Conservation (phyloP, 2,888 invertebrate species). For the Rhagonycha lutea region DNA sequence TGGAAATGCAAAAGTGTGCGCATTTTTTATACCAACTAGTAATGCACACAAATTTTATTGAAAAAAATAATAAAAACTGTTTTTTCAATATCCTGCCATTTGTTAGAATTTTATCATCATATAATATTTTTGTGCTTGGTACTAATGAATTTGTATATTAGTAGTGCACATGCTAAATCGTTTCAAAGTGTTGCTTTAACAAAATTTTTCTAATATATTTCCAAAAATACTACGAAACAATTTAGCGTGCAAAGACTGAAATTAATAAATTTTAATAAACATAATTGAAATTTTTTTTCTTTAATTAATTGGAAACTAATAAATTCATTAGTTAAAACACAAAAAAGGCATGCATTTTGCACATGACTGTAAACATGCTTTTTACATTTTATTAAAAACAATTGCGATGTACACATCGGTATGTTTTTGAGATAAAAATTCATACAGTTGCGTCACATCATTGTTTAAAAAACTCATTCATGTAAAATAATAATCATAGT, state of each 20-base stretch:
- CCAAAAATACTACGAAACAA: neutral
- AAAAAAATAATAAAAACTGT: conserved; percentile 37
- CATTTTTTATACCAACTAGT: conserved; percentile 32
- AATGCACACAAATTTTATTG: conserved; percentile 39
- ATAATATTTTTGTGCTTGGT: conserved; percentile 32
- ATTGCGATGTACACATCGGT: conserved; percentile 37
- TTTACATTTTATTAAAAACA: conserved; percentile 51
- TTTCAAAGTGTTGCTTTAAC: neutral
- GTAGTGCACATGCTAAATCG: neutral
- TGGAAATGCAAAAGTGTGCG: conserved; percentile 43
- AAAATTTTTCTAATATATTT: conserved; percentile 5
- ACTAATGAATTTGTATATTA: conserved; percentile 27
- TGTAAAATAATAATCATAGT: conserved; percentile 54
- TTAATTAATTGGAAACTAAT: conserved; percentile 14
- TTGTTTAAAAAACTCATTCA: conserved; percentile 53
- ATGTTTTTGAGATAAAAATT: conserved; percentile 33
- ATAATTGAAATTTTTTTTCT: conserved; percentile 10
- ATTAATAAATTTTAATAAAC: neutral
- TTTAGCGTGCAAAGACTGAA: neutral
- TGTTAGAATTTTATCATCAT: conserved; percentile 24
- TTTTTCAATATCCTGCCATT: conserved; percentile 29
- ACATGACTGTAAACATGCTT: conserved; percentile 54
- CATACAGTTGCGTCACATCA: conserved; percentile 36
- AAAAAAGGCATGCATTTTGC: conserved; percentile 42
- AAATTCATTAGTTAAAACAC: conserved; percentile 31